Evolutionary conservation across 2,113 vertebrate genomes (phyloP).

Genomic region (Tychaedon coryphoeus): DNA sequence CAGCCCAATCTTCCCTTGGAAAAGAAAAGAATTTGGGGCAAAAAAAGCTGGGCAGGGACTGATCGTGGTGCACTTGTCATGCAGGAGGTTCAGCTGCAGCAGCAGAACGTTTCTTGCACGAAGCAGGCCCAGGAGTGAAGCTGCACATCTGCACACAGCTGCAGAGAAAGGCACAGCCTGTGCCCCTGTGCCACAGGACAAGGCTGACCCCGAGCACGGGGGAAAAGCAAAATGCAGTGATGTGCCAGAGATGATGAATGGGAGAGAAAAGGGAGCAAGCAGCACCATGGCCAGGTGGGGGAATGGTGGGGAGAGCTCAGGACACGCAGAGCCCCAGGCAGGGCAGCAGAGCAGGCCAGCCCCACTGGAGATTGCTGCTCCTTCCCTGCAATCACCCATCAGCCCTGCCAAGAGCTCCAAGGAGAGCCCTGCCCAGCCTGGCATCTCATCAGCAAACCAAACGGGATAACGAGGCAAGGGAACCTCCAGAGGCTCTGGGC

Average conservation of each 20-base stretch:
- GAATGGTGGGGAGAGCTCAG: not conserved
- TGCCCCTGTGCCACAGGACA: not conserved
- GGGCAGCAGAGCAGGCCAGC: not conserved
- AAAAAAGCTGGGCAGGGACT: not conserved
- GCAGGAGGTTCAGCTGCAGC: not conserved
- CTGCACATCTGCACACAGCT: not conserved
- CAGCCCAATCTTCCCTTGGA: not conserved
- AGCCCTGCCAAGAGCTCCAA: not conserved
- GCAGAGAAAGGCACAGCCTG: slow-evolving; percentile 26
- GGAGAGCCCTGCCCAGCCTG: not conserved
- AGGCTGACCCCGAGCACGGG: too few relatives aligned
- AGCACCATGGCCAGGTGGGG: not conserved
- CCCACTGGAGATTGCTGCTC: not conserved
- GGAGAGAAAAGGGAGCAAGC: not conserved
- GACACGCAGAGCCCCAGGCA: not conserved
- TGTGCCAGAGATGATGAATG: not conserved
- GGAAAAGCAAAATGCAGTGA: not conserved
- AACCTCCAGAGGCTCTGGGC: not conserved
- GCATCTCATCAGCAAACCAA: not conserved
- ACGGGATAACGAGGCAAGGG: not conserved
- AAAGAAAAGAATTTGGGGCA: not conserved
- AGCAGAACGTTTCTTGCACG: not conserved
- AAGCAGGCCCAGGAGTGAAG: slow-evolving; percentile 37
- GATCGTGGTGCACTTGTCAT: not conserved
- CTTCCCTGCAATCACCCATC: not conserved